Evolutionary conservation across 1,140 invertebrate genomes (phyloP), one percentile per base, ranked within the genome.

Genomic region (Nilaparvata lugens): DNA sequence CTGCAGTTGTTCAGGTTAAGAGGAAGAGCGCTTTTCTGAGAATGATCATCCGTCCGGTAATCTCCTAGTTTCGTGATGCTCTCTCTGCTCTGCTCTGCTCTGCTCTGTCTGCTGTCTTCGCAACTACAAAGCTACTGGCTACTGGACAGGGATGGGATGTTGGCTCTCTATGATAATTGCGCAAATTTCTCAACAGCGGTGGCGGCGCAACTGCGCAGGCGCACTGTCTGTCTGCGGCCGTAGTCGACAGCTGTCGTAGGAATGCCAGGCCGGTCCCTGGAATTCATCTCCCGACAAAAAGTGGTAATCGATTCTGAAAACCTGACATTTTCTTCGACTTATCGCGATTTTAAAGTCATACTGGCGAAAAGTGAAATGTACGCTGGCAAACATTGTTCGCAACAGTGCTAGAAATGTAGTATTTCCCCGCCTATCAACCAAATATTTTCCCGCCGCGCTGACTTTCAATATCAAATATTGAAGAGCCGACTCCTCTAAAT

Each of bases 221-320:
- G 21, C 16, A 48, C 5, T 3, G 5, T 9, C 16, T 11, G 4
- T 23, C 4, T 18, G 42, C 42, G 16, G 6, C 21, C 7, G 21
- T 14, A 19, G n/a, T 13, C n/a, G 16, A 4, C 45, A 48, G 16
- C 45, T 48, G 45, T 18, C 45, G 45, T 11, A 19, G 45, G 45
- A 48, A 48, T 48, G 45, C 21, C 45, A 35, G 45, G 5, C 45
- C 11, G 45, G 45, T 35, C 31, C 31, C 31, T 23, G 45, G 45
- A 4, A 48, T 48, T 14, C 21, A 48, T 23, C n/a, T 4, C 16
- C 45, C 4, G 4, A 11, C 45, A 48, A 48, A 48, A 48, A 48
- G 45, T 23, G 45, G 45, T 48, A 48, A 48, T 48, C 45, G 45
- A 48, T 48, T 48, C 45, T 48, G 45, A 48, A 48, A 48, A 48